Conservation (phyloP, 2,113 vertebrate genomes). For the Tetrax tetrax region DNA sequence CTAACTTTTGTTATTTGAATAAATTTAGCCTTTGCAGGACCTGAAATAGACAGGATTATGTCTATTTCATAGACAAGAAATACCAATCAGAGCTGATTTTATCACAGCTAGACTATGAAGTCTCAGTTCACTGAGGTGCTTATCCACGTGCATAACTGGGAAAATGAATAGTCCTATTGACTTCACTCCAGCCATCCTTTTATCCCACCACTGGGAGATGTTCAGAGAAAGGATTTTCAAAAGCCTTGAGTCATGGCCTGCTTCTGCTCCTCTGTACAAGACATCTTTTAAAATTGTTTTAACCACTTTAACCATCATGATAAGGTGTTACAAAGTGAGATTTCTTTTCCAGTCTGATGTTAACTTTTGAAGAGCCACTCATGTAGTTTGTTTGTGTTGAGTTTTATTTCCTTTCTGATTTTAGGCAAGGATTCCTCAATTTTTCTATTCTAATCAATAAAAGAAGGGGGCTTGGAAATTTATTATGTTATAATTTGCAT, state of each 20-base stretch:
- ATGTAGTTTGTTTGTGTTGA: background rate
- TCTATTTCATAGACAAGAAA: background rate
- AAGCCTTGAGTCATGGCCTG: background rate
- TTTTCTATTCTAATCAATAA: background rate
- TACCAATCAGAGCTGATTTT: background rate
- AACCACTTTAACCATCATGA: background rate
- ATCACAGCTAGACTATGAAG: background rate
- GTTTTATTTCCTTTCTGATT: background rate
- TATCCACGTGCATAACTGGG: rapidly evolving
- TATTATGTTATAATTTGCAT: background rate
- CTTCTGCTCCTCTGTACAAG: background rate
- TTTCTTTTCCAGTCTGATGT: background rate
- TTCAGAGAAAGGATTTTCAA: background rate
- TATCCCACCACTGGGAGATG: background rate
- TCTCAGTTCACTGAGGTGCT: background rate
- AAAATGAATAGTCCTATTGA: background rate
- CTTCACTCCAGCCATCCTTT: background rate
- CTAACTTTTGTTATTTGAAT: background rate
- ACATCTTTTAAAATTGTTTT: background rate
- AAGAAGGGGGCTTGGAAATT: background rate
- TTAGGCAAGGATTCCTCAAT: background rate
- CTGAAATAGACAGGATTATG: background rate
- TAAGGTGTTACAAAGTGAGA: background rate
- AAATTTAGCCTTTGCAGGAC: background rate
- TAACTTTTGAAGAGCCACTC: background rate